Base-by-base conservation (phyloP, 1,140 invertebrate species). In the Metaphire vulgaris region DNA sequence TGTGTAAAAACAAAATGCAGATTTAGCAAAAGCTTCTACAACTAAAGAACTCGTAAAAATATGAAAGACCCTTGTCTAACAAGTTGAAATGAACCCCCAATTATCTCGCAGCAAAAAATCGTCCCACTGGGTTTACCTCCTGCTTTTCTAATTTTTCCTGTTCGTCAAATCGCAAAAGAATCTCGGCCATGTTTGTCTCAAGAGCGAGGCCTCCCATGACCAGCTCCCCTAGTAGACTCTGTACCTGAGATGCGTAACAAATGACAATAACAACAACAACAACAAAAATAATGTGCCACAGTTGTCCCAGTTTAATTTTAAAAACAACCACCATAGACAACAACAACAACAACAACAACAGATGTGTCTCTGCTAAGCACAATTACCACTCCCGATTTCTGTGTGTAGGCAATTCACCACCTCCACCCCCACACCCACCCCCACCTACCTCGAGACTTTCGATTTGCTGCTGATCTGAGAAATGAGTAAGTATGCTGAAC, bases 101-200 rank as follows among this genome's bases (percentile, higher is more conserved):
- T n/a, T n/a, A n/a, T n/a, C n/a, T n/a, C n/a, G n/a, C n/a, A n/a
- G n/a, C n/a, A n/a, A n/a, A n/a, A n/a, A n/a, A n/a, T n/a, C n/a
- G n/a, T n/a, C n/a, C n/a, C n/a, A n/a, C n/a, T n/a, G n/a, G n/a
- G 41, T 6, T 87, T 85, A 93, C 93, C 89, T 97, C 95, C 84
- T 95, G 92, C 83, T 96, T 97, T 85, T 98, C 95, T 81, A 98
- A 87, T 87, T 96, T 96, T 82, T 94, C 97, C 88, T 98, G 96
- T 81, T 98, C 96, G 80, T 97, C 94, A 76, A 98, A 92, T 79
- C 95, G 88, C 30, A 92, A 91, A 34, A 98, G 88, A 80, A 98
- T 98, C 87, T 98, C 96, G 67, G 92, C 93, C 95, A 98, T 98
- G 85, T 97, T 98, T 29, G 96, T 98, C 21, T 56, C 41, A 56